These are phyloP conservation scores for Notarius quadriscutis DNA, from an alignment of 2,113 vertebrate genomes.

Conservation along the genomic window DNA sequence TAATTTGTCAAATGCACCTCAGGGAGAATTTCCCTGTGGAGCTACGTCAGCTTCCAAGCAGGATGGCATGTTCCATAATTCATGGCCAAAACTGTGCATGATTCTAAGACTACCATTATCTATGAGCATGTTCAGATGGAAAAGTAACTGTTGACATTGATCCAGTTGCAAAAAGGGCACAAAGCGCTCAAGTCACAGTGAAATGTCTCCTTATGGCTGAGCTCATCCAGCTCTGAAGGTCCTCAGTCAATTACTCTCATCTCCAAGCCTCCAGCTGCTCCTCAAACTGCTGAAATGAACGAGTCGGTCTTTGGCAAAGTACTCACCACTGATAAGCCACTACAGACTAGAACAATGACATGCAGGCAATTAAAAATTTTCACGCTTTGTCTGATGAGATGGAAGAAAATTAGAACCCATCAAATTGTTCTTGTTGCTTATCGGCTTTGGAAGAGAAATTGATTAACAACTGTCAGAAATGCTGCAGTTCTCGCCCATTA, in stretches of 20 bases:
- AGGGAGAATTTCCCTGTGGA: neutral
- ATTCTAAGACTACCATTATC: conserved; percentile 1
- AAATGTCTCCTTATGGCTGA: conserved; percentile 41
- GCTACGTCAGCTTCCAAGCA: neutral
- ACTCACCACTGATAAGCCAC: conserved; percentile 28
- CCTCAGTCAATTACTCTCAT: conserved; percentile 41
- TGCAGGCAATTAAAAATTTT: conserved; percentile 34
- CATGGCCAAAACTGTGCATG: neutral
- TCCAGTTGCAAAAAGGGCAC: neutral
- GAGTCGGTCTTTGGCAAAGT: conserved; percentile 26
- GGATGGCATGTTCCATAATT: neutral
- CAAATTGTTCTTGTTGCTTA: conserved; percentile 35
- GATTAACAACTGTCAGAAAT: conserved; percentile 23
- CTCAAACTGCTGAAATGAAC: conserved; percentile 33
- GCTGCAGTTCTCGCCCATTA: conserved; percentile 1
- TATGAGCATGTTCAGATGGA: neutral
- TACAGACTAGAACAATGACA: conserved; percentile 24
- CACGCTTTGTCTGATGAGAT: conserved; percentile 7
- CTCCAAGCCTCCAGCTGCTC: conserved; percentile 1
- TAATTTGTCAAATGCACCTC: conserved; percentile 18
- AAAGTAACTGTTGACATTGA: neutral
- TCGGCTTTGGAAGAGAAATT: conserved; percentile 21
- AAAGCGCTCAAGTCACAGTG: conserved; percentile 22
- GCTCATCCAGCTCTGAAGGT: conserved; percentile 21
- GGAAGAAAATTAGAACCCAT: conserved; percentile 20